Base-by-base conservation (phyloP, 2,797 vertebrate genomes). In the Argyrosomus regius region DNA sequence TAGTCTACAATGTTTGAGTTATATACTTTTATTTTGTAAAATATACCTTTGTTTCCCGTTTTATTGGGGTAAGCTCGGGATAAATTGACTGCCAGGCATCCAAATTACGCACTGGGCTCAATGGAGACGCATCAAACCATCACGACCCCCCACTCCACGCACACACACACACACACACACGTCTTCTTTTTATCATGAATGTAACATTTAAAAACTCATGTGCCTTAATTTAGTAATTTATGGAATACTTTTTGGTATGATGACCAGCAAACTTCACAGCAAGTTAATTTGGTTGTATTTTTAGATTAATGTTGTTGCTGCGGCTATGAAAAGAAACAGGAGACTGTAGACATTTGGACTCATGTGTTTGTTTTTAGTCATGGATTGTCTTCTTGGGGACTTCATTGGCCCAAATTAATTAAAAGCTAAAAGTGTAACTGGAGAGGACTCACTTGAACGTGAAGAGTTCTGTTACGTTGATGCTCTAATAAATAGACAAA, bases 351-450 rank as follows among this genome's bases (percentile, higher is more conserved):
- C 28, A 26, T 66, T 67, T 41, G 35, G 64, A 12, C 31, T 18
- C 83, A 76, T 22, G 22, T 91, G 84, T 87, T 91, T 88, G 64
- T 79, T 80, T 92, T 94, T 81, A 87, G 85, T 92, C 80, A 85
- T 64, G 82, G 76, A 72, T 89, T 80, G 28, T 83, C 71, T 82
- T 86, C 35, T 70, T 18, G 0, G 31, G 16, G 62, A 56, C 59
- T 60, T 66, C 41, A 75, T 63, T 59, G 28, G 56, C 57, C 53
- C n/a, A 80, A 78, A 86, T 87, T 81, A 85, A 88, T 86, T 82
- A 64, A 87, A 74, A 70, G 17, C 20, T 41, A 69, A 35, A 78
- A 75, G 43, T 83, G 85, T 67, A 85, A 86, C 75, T 43, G 28
- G 60, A 83, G 79, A 81, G 3, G 58, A 80, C 41, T 75, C 41